phyloP scores from a whole-genome alignment of 1,140 invertebrate species.

The Drosophila melanica region DNA sequence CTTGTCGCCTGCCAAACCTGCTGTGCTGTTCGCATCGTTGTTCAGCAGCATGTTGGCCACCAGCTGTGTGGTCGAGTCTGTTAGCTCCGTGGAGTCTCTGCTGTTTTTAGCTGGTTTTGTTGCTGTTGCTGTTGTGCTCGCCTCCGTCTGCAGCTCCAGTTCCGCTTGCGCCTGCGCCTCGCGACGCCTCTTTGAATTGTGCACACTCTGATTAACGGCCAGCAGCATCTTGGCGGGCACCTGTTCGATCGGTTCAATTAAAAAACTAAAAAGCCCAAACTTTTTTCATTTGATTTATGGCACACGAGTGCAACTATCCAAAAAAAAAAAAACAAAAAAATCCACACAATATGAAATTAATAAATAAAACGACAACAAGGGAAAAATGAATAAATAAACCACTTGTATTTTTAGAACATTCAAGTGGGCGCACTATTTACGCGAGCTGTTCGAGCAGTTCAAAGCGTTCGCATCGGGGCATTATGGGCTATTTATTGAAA shows the following conservation, averaged over 20 bases:
- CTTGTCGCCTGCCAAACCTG: too few species aligned
- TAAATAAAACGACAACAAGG: slow-evolving; percentile 2
- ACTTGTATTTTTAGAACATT: slow-evolving; percentile 41
- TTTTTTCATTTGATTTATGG: slow-evolving; percentile 55
- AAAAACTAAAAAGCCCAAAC: background rate
- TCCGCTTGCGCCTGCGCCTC: slow-evolving; percentile 7
- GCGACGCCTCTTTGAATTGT: slow-evolving; percentile 50
- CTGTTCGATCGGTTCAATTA: slow-evolving; percentile 36
- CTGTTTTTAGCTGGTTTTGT: background rate
- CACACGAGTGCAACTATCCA: slow-evolving; percentile 42
- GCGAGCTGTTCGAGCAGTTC: slow-evolving; percentile 4
- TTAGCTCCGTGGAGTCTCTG: slow-evolving; percentile 10
- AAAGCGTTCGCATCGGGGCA: background rate
- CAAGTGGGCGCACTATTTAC: slow-evolving; percentile 43
- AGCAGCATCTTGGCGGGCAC: slow-evolving; percentile 66
- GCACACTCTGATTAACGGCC: slow-evolving; percentile 76
- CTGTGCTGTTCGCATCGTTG: background rate
- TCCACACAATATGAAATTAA: background rate
- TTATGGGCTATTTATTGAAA: slow-evolving; percentile 29
- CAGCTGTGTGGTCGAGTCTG: slow-evolving; percentile 56
- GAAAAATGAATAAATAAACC: slow-evolving; percentile 19
- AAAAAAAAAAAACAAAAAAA: slow-evolving; percentile 23
- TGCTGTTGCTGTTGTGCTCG: background rate
- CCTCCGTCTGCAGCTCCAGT: too few species aligned
- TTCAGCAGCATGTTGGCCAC: slow-evolving; percentile 30